phyloP scores from a whole-genome alignment of 2,888 invertebrate genomes.

The Rutpela maculata region DNA sequence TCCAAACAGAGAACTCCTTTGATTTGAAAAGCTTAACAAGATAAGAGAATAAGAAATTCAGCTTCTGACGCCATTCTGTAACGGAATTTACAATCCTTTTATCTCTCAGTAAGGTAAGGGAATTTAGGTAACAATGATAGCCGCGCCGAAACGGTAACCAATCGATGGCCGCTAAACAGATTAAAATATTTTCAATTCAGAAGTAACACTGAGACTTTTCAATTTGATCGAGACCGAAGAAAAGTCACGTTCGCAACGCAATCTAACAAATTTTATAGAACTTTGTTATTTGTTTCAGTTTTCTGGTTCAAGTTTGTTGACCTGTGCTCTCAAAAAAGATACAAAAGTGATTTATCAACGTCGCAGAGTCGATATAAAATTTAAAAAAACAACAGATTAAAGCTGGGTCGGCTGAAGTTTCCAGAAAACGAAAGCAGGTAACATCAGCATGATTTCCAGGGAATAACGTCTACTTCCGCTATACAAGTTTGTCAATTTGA shows the following conservation, averaged over 20 bases:
- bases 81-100: conserved; percentile 45
- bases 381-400: too few relatives aligned
- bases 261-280: conserved; percentile 17
- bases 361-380: neutral
- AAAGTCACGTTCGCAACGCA: neutral
- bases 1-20: neutral
- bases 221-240: neutral
- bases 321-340: conserved; percentile 10
- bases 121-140: conserved; percentile 47
- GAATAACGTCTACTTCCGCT: too few relatives aligned
- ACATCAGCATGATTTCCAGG: too few relatives aligned
- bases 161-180: conserved; percentile 45
- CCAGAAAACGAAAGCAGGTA: too few relatives aligned
- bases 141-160: conserved; percentile 39
- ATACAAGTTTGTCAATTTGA: too few relatives aligned
- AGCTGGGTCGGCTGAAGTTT: neutral
- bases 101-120: conserved; percentile 39
- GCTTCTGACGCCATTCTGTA: conserved; percentile 40
- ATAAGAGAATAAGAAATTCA: conserved; percentile 45
- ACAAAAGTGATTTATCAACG: conserved; percentile 24
- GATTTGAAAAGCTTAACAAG: conserved; percentile 33
- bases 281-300: conserved; percentile 24
- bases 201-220: conserved; percentile 39
- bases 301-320: conserved; percentile 26
- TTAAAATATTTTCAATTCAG: conserved; percentile 46